Evolutionary conservation across 2,113 vertebrate species (phyloP), one percentile per base, ranked within the genome.

Genomic region (Orycteropus afer): DNA sequence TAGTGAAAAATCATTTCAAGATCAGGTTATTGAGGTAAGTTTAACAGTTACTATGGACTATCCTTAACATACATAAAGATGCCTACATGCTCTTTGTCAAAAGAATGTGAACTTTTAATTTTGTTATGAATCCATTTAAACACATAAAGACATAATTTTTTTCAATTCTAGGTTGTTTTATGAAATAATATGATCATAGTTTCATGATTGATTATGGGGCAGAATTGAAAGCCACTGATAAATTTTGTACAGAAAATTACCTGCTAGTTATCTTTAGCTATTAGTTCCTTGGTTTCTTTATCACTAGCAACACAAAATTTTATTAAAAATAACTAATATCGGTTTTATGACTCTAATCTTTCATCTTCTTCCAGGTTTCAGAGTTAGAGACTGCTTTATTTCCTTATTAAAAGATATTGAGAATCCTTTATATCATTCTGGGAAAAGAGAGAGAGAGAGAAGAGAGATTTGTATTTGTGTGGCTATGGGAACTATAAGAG

Each of bases 1-100:
- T 86, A 84, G 89, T 85, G 96, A 94, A 29, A 98, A 95, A 81
- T 23, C 90, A 83, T 90, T 95, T 95, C 96, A 97, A 78, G 81
- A 95, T 49, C 84, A 86, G 37, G 8, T 69, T 47, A 32, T 34
- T 45, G 57, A 96, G 86, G 94, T 95, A 55, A 97, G 97, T 96
- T 86, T 79, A 69, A 59, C 74, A 73, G 67, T 94, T 80, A 63
- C 29, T 61, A 15, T 53, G 51, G 8, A 15, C 51, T 59, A 61
- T 29, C 61, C 29, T 82, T 65, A 85, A 59, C 20, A 4, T 79
- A 47, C 32, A 61, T 71, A 91, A 55, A 23, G 32, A 77, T 9
- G 45, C 29, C 42, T 91, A 71, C 25, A 45, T 42, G 40, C 22
- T 27, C 40, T 42, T 74, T 74, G 71, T 74, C 12, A 45, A 4